A percentile compares a stretch with the other conserved stretches of the same genome.
These are phyloP conservation scores for Coluber constrictor DNA, from an alignment of 2,797 vertebrate genomes.

Conservation along the genomic window DNA sequence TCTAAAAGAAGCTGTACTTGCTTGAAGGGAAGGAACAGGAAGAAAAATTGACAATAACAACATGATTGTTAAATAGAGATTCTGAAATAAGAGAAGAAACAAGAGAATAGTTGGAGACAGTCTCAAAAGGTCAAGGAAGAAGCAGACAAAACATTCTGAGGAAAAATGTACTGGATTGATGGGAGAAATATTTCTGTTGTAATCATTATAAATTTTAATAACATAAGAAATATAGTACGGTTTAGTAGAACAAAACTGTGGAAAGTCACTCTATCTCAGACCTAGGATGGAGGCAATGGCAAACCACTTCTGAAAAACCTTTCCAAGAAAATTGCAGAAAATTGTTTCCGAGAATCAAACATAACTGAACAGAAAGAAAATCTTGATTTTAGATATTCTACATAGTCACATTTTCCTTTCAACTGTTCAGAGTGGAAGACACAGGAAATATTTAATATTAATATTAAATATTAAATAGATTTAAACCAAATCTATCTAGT, in stretches of 20 bases:
- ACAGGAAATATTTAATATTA: neutral
- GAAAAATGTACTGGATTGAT: neutral
- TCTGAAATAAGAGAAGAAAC: constrained; percentile 37
- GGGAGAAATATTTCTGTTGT: neutral
- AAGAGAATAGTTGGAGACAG: constrained; percentile 44
- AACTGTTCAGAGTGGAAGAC: neutral
- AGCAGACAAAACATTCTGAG: constrained; percentile 29
- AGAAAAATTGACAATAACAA: constrained; percentile 43
- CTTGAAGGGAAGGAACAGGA: constrained; percentile 31
- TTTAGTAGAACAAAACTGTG: neutral
- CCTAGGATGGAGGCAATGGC: neutral
- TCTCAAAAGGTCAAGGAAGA: constrained; percentile 46
- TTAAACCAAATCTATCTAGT: neutral
- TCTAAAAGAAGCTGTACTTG: neutral
- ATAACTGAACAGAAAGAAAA: neutral
- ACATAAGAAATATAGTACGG: neutral
- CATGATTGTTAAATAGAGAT: constrained; percentile 32
- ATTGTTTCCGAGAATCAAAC: neutral
- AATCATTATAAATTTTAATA: neutral
- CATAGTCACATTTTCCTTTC: neutral
- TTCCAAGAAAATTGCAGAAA: neutral
- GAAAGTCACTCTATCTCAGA: neutral
- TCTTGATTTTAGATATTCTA: neutral
- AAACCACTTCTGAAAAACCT: neutral
- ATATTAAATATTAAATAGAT: no score